Evolutionary conservation across 2,888 invertebrate genomes (phyloP), one percentile per base, ranked within the genome.

Genomic region (Pecten maximus): DNA sequence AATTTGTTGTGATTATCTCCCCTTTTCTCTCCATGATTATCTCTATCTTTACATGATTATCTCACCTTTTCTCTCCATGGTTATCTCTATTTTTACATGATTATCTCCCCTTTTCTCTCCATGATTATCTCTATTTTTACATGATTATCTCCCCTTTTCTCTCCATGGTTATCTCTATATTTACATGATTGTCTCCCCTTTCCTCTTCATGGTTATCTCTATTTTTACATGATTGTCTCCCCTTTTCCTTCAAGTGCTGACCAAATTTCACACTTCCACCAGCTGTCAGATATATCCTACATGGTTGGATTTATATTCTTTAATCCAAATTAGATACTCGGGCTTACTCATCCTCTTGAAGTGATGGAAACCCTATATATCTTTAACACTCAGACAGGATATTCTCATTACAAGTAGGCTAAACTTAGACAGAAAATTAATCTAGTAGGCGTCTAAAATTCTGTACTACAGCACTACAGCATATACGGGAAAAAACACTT

Each of bases 391-490:
- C 28, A 28, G 74, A 35, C 74, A 74, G 74, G 74, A 74, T 23
- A 74, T 74, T 28, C 74, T 10, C 35, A 74, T 74, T 74, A 74
- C 74, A 28, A 23, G 74, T 28, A 35, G 10, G 28, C 74, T 74
- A 74, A 74, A 74, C 74, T 74, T 74, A 16, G 74, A 74, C 35
- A 8, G 74, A 74, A 74, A 74, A 74, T 74, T 74, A 74, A 74
- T 23, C 74, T 74, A 74, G 28, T 1, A 16, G n/a, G 74, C 74
- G 8, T 74, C 74, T 8, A 19, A 54, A 23, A 54, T 6, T 54
- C 23, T 54, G 54, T 54, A 54, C 54, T 54, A 54, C n/a, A 23
- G 23, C 19, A 54, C 2, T 19, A 54, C 19, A 23, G 19, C 19
- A 54, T 23, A n/a, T 54, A 54, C 54, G 2, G 6, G 23, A 54